These are phyloP conservation scores for Apocrypta bakeri DNA, from an alignment of 1,140 invertebrate genomes.

Conservation along the genomic window DNA sequence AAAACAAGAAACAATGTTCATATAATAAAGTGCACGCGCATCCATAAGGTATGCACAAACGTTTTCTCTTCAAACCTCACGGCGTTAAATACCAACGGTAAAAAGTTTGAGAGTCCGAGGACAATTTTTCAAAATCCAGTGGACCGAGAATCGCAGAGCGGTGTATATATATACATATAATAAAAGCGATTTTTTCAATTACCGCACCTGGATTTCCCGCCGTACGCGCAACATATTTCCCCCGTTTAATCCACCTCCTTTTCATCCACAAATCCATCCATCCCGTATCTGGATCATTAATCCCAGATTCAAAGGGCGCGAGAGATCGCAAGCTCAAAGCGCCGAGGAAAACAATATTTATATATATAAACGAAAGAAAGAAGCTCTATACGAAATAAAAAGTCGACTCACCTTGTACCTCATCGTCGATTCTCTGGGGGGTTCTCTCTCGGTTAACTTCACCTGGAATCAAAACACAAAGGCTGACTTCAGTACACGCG, in stretches of 20 bases:
- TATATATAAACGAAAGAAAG: too few relatives aligned
- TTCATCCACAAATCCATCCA: background rate
- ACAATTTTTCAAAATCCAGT: background rate
- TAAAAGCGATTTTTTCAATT: constrained; percentile 3
- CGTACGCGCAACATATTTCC: background rate
- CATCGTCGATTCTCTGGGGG: constrained; percentile 47
- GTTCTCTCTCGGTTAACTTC: background rate
- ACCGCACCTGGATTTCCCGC: background rate
- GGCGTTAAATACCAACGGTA: too few relatives aligned
- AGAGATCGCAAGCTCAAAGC: background rate
- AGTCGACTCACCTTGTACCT: constrained; percentile 58
- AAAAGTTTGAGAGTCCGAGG: background rate
- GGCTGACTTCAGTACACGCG: background rate
- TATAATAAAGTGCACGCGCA: too few relatives aligned
- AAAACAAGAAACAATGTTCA: background rate
- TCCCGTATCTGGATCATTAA: constrained; percentile 32
- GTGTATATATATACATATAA: too few relatives aligned
- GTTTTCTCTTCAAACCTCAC: too few relatives aligned
- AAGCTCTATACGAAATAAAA: background rate
- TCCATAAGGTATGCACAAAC: too few relatives aligned
- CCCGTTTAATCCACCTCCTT: background rate
- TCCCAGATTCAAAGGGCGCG: constrained; percentile 23
- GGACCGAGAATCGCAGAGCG: background rate
- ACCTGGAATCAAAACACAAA: constrained; percentile 37
- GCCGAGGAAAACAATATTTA: constrained; percentile 7